These are phyloP conservation scores for Malthinus seriepunctatus DNA, from an alignment of 2,888 invertebrate species.

Conservation along the genomic window DNA sequence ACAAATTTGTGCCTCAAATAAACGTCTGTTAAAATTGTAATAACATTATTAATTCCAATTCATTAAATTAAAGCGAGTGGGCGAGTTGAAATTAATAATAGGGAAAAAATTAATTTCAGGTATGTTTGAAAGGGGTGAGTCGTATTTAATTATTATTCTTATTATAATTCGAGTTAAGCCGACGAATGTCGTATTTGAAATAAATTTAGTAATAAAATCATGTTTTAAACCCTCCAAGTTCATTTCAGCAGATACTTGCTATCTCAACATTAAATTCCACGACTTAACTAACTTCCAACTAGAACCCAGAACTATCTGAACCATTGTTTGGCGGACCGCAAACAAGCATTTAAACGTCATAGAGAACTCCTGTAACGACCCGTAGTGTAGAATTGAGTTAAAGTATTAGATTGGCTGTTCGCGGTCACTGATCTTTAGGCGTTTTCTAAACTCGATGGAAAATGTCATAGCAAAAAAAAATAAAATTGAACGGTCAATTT, in stretches of 20 bases:
- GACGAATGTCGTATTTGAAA: too few species aligned
- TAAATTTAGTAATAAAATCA: too few species aligned
- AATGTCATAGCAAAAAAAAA: background rate
- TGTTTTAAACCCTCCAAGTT: conserved; percentile 7
- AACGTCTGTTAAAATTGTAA: too few species aligned
- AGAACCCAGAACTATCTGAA: conserved; percentile 26
- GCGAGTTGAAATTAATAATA: too few species aligned
- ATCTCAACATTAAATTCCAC: conserved; percentile 30
- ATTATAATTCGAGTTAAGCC: too few species aligned
- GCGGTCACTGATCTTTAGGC: conserved; percentile 42
- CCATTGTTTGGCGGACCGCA: conserved; percentile 35
- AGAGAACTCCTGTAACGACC: conserved; percentile 35
- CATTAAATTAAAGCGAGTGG: too few species aligned
- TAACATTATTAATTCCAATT: too few species aligned
- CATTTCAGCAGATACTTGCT: conserved; percentile 25
- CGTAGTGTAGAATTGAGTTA: conserved; percentile 40
- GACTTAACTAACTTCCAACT: conserved; percentile 29
- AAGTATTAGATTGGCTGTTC: conserved; percentile 43
- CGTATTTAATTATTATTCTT: too few species aligned
- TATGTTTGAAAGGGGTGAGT: too few species aligned
- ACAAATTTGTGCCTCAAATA: too few species aligned
- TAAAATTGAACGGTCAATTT: conserved; percentile 30
- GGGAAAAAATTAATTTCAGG: too few species aligned
- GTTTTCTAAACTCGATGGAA: conserved; percentile 35
- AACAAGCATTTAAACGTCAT: conserved; percentile 42